Evolutionary conservation across 1,140 invertebrate species (phyloP).

Genomic region (Leguminivora glycinivorella): DNA sequence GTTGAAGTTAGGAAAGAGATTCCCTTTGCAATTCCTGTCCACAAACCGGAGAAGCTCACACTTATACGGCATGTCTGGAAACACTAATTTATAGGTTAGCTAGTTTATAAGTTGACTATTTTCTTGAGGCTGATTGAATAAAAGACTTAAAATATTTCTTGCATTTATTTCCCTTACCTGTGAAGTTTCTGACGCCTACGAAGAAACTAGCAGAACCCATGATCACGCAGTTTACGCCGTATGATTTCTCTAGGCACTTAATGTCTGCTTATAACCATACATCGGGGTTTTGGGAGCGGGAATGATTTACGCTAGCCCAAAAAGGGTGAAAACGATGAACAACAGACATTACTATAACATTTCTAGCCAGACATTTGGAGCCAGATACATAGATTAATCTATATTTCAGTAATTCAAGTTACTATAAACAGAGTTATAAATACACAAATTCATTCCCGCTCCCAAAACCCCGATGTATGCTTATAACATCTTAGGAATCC

Average conservation of each 20-base stretch:
- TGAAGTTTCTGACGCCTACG: neutral
- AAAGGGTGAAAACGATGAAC: too few relatives aligned
- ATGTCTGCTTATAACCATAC: neutral
- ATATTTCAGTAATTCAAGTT: too few relatives aligned
- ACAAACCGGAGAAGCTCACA: conserved; percentile 40
- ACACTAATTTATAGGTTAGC: conserved; percentile 36
- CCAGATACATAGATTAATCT: too few relatives aligned
- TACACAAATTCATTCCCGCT: too few relatives aligned
- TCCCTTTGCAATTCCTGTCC: conserved; percentile 39
- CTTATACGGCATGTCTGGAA: conserved; percentile 48
- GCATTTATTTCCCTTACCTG: neutral
- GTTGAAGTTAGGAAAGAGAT: conserved; percentile 39
- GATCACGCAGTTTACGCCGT: neutral
- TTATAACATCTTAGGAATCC: too few relatives aligned
- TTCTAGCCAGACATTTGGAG: too few relatives aligned
- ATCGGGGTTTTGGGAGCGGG: too few relatives aligned
- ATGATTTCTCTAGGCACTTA: neutral
- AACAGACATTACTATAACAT: too few relatives aligned
- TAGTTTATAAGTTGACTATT: neutral
- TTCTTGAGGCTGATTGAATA: conserved; percentile 21
- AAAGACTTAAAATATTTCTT: neutral
- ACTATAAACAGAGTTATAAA: too few relatives aligned
- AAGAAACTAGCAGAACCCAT: neutral
- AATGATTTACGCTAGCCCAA: too few relatives aligned
- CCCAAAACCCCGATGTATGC: too few relatives aligned